Conservation (phyloP, 2,888 invertebrate genomes). For the Megamerina dolium region DNA sequence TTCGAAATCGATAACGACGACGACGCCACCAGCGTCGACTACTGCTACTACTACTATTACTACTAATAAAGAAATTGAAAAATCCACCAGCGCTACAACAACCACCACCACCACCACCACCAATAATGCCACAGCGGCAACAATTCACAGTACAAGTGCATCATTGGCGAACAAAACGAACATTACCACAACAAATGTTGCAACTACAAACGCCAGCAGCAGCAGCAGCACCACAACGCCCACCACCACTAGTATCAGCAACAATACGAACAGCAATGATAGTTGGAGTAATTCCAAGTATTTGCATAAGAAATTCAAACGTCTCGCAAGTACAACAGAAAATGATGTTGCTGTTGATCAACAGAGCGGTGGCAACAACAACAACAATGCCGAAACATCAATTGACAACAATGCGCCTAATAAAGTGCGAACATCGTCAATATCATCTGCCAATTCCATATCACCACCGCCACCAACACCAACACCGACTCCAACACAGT, state of each 20-base stretch:
- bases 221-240: slow-evolving; percentile 16
- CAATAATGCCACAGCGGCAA: slow-evolving; percentile 18
- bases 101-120: too few relatives aligned
- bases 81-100: slow-evolving; percentile 13
- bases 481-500: slow-evolving; percentile 14
- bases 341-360: slow-evolving; percentile 17
- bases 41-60: too few relatives aligned
- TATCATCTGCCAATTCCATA: slow-evolving; percentile 34
- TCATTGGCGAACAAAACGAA: slow-evolving; percentile 18
- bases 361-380: slow-evolving; percentile 1
- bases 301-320: slow-evolving; percentile 90
- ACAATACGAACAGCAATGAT: slow-evolving; percentile 10
- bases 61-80: slow-evolving; percentile 5
- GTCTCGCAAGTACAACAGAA: slow-evolving; percentile 58
- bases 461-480: slow-evolving; percentile 31
- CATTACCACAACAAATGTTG: slow-evolving; percentile 13
- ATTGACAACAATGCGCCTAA: slow-evolving; percentile 22
- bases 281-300: slow-evolving; percentile 63
- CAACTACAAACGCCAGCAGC: slow-evolving; percentile 3
- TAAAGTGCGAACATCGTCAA: slow-evolving; percentile 35
- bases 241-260: slow-evolving; percentile 28
- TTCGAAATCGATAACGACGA: too few relatives aligned
- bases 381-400: slow-evolving; percentile 15
- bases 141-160: slow-evolving; percentile 18
- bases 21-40: not conserved